Percentiles rank a stretch among this genome's conserved stretches.
Conservation (phyloP, 1,140 invertebrate species). For the Heliconius hewitsoni region DNA sequence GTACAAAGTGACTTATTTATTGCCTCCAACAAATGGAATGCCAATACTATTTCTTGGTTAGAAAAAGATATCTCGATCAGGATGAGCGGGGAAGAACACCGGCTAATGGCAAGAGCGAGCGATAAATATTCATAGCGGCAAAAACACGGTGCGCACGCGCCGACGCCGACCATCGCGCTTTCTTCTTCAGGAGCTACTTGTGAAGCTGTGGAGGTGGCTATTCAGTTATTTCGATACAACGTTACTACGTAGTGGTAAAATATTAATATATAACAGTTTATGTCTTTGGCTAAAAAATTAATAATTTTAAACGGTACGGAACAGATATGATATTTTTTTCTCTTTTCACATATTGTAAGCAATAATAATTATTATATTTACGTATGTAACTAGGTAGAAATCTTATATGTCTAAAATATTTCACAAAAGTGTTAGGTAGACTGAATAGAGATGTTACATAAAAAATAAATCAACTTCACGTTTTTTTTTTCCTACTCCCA, state of each 20-base stretch:
- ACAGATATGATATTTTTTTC: too few species aligned
- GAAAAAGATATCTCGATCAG: constrained; percentile 18
- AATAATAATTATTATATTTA: too few species aligned
- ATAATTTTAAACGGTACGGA: too few species aligned
- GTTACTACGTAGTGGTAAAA: background rate
- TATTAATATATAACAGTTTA: too few species aligned
- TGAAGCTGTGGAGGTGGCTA: constrained; percentile 30
- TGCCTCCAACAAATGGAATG: constrained; percentile 8
- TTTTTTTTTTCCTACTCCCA: too few species aligned
- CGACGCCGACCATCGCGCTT: constrained; percentile 66
- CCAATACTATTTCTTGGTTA: constrained; percentile 10
- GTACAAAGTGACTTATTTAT: constrained; percentile 8
- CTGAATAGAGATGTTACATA: too few species aligned
- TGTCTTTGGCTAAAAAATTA: too few species aligned
- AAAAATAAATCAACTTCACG: too few species aligned
- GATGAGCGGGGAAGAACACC: constrained; percentile 28
- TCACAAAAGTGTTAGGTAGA: too few species aligned
- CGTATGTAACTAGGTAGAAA: too few species aligned
- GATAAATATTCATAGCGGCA: constrained; percentile 78
- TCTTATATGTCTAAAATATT: too few species aligned
- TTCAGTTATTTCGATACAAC: background rate
- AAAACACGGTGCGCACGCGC: constrained; percentile 73
- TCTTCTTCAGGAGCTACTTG: constrained; percentile 51
- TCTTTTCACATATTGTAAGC: too few species aligned
- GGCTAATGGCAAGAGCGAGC: constrained; percentile 66